Evolutionary conservation across 2,888 invertebrate species (phyloP).

Genomic region (Empis stercorea): DNA sequence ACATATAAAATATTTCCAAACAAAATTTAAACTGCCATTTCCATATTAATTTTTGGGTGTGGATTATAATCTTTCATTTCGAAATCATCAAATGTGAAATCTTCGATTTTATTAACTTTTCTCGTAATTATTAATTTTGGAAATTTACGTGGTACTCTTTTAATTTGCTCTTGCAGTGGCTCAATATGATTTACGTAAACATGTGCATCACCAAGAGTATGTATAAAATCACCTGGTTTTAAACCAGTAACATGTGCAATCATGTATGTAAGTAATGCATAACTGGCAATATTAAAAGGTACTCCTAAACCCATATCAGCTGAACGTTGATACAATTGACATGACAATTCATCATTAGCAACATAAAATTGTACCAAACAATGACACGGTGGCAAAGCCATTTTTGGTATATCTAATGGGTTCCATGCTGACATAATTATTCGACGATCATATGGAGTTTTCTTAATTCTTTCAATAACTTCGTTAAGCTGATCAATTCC

Average conservation of each 20-base stretch:
- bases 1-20: no score
- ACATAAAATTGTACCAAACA: slow-evolving; percentile 93
- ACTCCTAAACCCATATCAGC: slow-evolving; percentile 98
- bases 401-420: slow-evolving; percentile 68
- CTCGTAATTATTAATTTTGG: slow-evolving; percentile 68
- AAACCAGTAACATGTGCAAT: slow-evolving; percentile 88
- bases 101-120: slow-evolving; percentile 64
- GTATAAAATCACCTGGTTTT: slow-evolving; percentile 86
- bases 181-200: slow-evolving; percentile 84
- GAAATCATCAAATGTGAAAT: slow-evolving; percentile 80
- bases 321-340: slow-evolving; percentile 88
- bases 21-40: slow-evolving; percentile 44
- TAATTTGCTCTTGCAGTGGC: slow-evolving; percentile 65
- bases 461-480: slow-evolving; percentile 67
- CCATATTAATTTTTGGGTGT: slow-evolving; percentile 81
- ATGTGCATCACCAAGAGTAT: slow-evolving; percentile 91
- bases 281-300: slow-evolving; percentile 96
- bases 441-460: slow-evolving; percentile 72
- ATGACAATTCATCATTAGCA: slow-evolving; percentile 67
- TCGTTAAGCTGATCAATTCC: slow-evolving; percentile 84
- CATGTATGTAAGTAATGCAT: slow-evolving; percentile 87
- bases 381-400: slow-evolving; percentile 97
- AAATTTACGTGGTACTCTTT: slow-evolving; percentile 66
- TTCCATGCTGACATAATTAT: slow-evolving; percentile 96
- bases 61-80: slow-evolving; percentile 73